A percentile compares a stretch with the other conserved stretches of the same genome.
Conservation (phyloP, 2,888 invertebrate species). For the Drosophila paranaensis region DNA sequence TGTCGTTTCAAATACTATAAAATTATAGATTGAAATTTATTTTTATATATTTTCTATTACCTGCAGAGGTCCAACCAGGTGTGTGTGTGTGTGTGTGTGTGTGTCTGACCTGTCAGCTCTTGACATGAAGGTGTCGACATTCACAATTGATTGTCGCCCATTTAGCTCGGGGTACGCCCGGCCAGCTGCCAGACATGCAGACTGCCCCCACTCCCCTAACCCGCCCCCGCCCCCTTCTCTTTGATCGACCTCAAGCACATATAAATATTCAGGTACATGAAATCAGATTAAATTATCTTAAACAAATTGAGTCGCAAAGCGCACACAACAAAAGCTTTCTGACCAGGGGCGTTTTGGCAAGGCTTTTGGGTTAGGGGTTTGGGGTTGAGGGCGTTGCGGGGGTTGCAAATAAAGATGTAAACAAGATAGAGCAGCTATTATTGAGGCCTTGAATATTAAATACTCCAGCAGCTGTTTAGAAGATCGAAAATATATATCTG, state of each 20-base stretch:
- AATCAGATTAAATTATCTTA: constrained; percentile 81
- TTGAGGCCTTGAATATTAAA: neutral
- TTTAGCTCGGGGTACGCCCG: constrained; percentile 5
- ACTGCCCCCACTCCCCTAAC: neutral
- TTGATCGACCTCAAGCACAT: constrained; percentile 34
- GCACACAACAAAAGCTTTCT: constrained; percentile 47
- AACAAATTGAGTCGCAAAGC: constrained; percentile 76
- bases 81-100: neutral
- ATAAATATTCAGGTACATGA: constrained; percentile 79
- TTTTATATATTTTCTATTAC: constrained; percentile 11
- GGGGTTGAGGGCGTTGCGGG: neutral
- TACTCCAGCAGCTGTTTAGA: constrained; percentile 1
- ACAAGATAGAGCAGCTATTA: constrained; percentile 18
- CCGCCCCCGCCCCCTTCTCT: neutral
- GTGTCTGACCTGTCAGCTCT: constrained; percentile 13
- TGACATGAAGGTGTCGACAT: constrained; percentile 51
- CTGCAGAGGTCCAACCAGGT: constrained; percentile 26
- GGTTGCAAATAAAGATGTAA: neutral
- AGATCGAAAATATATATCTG: neutral
- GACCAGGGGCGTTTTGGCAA: constrained; percentile 4
- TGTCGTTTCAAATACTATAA: constrained; percentile 56
- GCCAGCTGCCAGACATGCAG: constrained; percentile 34
- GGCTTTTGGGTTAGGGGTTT: neutral
- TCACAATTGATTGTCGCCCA: constrained; percentile 32
- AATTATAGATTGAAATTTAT: constrained; percentile 31